Conservation (phyloP, 2,797 vertebrate genomes). For the Galagoides demidoff region DNA sequence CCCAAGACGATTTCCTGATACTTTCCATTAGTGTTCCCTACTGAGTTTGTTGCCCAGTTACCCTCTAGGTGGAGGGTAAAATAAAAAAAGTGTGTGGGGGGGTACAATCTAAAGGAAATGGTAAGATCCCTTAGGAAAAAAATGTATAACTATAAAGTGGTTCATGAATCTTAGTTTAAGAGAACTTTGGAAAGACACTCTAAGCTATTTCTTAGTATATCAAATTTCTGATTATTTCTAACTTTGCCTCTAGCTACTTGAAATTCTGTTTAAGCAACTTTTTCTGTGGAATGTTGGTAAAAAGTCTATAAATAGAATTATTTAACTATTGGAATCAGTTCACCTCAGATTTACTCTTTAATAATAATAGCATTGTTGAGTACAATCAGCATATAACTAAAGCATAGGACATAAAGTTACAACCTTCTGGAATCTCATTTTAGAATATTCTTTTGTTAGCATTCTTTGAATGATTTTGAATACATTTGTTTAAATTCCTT, state of each 20-base stretch:
- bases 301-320: conserved; percentile 59
- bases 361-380: conserved; percentile 58
- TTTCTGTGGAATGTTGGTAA: conserved; percentile 63
- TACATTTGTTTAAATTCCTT: conserved; percentile 63
- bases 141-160: not conserved
- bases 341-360: conserved; percentile 61
- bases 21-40: not conserved
- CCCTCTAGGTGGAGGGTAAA: not conserved
- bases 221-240: conserved; percentile 59
- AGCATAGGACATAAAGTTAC: conserved; percentile 1
- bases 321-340: conserved; percentile 40
- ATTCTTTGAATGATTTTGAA: conserved; percentile 57
- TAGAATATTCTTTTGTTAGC: conserved; percentile 59
- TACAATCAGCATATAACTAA: conserved; percentile 28
- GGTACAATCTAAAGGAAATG: not conserved
- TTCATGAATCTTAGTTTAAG: not conserved
- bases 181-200: conserved; percentile 8
- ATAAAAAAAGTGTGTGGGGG: not conserved
- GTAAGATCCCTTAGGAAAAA: not conserved
- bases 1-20: not conserved
- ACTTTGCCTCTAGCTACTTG: conserved; percentile 14
- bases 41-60: not conserved
- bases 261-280: conserved; percentile 54
- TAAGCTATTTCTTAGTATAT: conserved; percentile 33
- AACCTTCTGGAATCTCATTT: conserved; percentile 57